These are phyloP conservation scores for Lagopus leucura DNA, from an alignment of 2,113 vertebrate species.

Conservation along the genomic window DNA sequence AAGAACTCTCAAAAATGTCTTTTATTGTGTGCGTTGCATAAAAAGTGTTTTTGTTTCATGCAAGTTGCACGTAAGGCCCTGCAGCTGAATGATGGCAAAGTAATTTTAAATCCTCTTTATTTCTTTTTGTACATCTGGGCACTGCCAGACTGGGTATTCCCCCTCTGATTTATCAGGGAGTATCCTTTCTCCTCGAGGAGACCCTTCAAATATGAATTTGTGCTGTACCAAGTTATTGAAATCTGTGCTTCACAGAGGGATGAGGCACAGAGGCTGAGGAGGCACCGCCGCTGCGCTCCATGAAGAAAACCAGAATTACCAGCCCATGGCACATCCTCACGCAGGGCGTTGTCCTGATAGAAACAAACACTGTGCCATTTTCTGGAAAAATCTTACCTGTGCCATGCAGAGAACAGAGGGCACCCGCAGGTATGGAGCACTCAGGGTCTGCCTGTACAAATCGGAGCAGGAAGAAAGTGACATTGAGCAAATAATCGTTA, in stretches of 20 bases:
- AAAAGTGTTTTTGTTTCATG: background rate
- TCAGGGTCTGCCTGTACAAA: background rate
- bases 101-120: background rate
- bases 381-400: background rate
- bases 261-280: background rate
- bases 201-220: background rate
- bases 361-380: background rate
- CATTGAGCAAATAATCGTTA: background rate
- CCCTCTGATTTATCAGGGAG: background rate
- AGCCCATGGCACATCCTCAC: conserved; percentile 19
- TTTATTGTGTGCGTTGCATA: background rate
- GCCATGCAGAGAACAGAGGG: background rate
- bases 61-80: background rate
- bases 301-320: conserved; percentile 48
- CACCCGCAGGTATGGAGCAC: background rate
- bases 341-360: conserved; percentile 5
- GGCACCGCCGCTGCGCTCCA: background rate
- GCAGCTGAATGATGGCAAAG: conserved; percentile 14
- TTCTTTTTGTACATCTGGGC: conserved; percentile 48
- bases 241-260: background rate
- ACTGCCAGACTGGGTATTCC: background rate
- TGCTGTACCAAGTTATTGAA: conserved; percentile 1
- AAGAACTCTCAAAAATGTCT: background rate
- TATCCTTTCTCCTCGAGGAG: background rate
- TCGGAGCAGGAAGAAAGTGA: background rate